phyloP scores from a whole-genome alignment of 2,797 vertebrate genomes.

The Decapterus maruadsi region DNA sequence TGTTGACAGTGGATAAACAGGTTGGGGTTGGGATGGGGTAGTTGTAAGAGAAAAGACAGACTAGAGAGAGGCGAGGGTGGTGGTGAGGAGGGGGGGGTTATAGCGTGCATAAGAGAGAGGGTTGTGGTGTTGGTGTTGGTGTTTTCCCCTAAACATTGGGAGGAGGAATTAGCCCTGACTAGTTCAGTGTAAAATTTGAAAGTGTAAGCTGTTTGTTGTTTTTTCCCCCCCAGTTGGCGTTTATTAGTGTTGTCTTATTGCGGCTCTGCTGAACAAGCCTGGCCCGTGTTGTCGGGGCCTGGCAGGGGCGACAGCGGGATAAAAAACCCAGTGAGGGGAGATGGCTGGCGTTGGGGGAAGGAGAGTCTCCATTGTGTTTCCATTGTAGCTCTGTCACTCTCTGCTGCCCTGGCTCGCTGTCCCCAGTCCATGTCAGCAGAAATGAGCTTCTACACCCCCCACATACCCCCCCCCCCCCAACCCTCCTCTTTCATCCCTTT shows the following conservation, averaged over 20 bases:
- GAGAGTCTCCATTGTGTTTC: constrained; percentile 78
- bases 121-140: constrained; percentile 52
- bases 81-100: constrained; percentile 28
- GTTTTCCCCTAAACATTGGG: constrained; percentile 78
- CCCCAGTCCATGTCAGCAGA: constrained; percentile 79
- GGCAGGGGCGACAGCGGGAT: constrained; percentile 67
- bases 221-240: constrained; percentile 65
- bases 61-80: constrained; percentile 7
- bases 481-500: constrained; percentile 52
- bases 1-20: constrained; percentile 87
- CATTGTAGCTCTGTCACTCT: constrained; percentile 83
- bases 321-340: constrained; percentile 68
- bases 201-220: constrained; percentile 79
- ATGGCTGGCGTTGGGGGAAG: constrained; percentile 68
- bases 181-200: constrained; percentile 80
- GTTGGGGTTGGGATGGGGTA: constrained; percentile 76
- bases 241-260: constrained; percentile 81
- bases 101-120: background rate
- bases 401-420: constrained; percentile 80
- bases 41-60: constrained; percentile 48
- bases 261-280: constrained; percentile 78
- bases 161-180: constrained; percentile 80
- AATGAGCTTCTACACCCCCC: constrained; percentile 71
- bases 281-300: constrained; percentile 62
- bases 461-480: constrained; percentile 19